Conservation (phyloP, 2,888 invertebrate species). For the Clanis bilineata region DNA sequence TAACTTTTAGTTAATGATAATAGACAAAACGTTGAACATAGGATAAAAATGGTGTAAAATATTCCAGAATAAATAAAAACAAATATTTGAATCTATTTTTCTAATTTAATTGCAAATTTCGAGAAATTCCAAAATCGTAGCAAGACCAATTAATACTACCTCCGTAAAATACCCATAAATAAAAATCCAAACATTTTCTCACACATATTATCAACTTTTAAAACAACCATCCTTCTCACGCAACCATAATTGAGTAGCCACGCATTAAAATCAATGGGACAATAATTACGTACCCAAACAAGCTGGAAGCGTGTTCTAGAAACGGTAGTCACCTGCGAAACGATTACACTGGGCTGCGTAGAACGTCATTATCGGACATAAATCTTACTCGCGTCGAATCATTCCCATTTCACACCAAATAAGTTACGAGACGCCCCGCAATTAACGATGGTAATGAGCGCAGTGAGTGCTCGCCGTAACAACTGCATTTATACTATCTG, state of each 20-base stretch:
- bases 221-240: neutral
- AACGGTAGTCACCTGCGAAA: constrained; percentile 6
- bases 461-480: constrained; percentile 19
- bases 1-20: no score
- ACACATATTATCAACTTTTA: no score
- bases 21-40: no score
- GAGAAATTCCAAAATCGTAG: no score
- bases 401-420: constrained; percentile 77
- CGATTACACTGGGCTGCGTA: constrained; percentile 10
- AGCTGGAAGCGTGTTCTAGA: constrained; percentile 11
- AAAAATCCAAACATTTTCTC: no score
- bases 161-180: no score
- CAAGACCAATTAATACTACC: no score
- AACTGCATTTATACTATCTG: neutral
- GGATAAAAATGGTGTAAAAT: no score
- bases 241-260: neutral
- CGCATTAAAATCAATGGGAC: neutral
- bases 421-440: constrained; percentile 60
- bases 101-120: no score
- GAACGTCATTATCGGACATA: constrained; percentile 62
- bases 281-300: constrained; percentile 15
- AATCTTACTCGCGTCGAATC: constrained; percentile 68
- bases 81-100: no score
- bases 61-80: no score
- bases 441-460: constrained; percentile 60